Base-by-base conservation (phyloP, 2,797 vertebrate genomes). In the Siniperca undulata region DNA sequence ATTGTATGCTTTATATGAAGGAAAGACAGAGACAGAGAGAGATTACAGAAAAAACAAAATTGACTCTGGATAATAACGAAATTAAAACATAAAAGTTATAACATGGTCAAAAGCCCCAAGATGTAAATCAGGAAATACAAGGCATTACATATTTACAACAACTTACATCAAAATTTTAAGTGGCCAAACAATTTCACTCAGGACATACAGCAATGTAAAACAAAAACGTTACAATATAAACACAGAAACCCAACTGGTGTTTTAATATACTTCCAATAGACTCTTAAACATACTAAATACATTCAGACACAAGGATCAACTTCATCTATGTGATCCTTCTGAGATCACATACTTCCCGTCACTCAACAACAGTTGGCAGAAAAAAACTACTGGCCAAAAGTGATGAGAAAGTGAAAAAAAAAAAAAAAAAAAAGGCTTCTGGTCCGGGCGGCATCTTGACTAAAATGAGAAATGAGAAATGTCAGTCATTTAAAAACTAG, bases 381-480 rank as follows among this genome's bases (percentile, higher is more conserved):
- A 83, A 81, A 30, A 67, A 73, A 73, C 74, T 69, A 77, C 46
- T 30, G 34, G 0, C 65, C 19, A 19, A 38, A 44, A 60, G 17
- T 36, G 44, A 27, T 52, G 68, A 46, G 20, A 19, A 55, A 34
- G 12, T 3, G 22, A 71, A 60, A 74, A 30, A 55, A 44, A 34
- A 17, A 65, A 48, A 27, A 27, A 27, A 27, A 30, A 72, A 68
- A 74, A 52, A 60, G 59, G 24, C 81, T 66, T 77, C 71, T 73
- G 77, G 79, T 86, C 66, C 36, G 12, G 19, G 11, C 27, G 9
- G 61, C 74, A 82, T 86, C 74, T 80, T 73, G 27, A 84, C 81
- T 74, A 34, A 75, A 78, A 78, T 56, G 72, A 83, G 56, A 85
- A 77, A 82, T 69, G 40, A 75, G 52, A 79, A 70, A 74, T 56